Base-by-base conservation (phyloP, 2,113 vertebrate genomes). In the Platysternon megacephalum region DNA sequence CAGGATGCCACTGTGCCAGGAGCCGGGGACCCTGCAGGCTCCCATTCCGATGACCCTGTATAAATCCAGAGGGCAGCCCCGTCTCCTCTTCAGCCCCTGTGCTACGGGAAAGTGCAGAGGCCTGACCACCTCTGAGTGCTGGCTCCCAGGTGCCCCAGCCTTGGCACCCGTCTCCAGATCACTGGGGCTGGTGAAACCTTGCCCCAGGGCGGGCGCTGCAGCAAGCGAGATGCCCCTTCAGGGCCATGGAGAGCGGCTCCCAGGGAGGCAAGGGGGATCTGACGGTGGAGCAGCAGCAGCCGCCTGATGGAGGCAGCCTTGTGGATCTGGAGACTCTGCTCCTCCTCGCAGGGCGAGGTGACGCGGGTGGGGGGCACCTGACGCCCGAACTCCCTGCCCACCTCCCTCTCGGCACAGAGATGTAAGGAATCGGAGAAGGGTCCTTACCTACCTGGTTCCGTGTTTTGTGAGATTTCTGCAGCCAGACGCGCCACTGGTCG, bases 371-470 rank as follows among this genome's bases (percentile, higher is more conserved):
- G 48, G 29, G 48, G 48, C 44, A 17, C 44, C 13, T 32, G 44
- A 19, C 39, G 28, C 48, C 44, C 46, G 2, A 48, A 12, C 42
- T 24, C 26, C 46, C 16, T 8, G 49, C 46, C 51, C 48, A 4
- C 79, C 49, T 16, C 21, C 79, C 46, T 4, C 26, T 13, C 24
- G 5, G 74, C 74, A 6, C 55, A 3, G 53, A 79, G 55, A 58
- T 12, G 11, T 48, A 88, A 51, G 53, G 79, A 92, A 97, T 91
- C 76, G 49, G 94, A 0, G 42, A 96, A 92, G 94, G 98, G 98
- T 98, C 98, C 99, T 99, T 99, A 99, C 98, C 98, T 99, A 99
- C 99, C 99, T 99, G 99, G 99, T 99, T 99, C 98, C 99, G 99
- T 89, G 99, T 98, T 99, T 99, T 99, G 98, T 99, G 99, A 32